Evolutionary conservation across 2,113 vertebrate genomes (phyloP).

Genomic region (Oenanthe melanoleuca): DNA sequence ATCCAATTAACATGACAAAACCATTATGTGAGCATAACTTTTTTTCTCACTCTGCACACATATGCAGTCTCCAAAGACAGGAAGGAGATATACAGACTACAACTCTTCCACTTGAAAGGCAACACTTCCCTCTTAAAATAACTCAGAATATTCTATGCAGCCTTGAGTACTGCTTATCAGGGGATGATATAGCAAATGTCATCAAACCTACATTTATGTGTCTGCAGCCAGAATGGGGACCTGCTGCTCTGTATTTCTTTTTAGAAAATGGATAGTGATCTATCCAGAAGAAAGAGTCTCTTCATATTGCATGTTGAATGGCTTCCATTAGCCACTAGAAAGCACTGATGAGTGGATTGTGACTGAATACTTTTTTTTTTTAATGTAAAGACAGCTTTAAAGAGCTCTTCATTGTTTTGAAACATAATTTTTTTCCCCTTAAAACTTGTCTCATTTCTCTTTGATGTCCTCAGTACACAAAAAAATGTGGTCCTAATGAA

Average conservation of each 20-base stretch:
- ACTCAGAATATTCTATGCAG: not conserved
- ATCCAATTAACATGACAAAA: not conserved
- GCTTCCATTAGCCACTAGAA: not conserved
- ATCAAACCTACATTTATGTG: not conserved
- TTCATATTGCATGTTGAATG: not conserved
- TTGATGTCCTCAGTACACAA: not conserved
- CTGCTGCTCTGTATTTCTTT: not conserved
- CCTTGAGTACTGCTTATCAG: not conserved
- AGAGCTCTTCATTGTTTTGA: not conserved
- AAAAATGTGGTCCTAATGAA: not conserved
- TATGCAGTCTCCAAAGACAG: not conserved
- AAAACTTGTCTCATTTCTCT: not conserved
- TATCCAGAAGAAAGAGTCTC: not conserved
- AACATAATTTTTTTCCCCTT: not conserved
- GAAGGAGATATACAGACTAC: not conserved
- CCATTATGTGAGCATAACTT: not conserved
- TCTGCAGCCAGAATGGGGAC: not conserved
- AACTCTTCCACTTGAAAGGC: not conserved
- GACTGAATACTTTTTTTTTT: not conserved
- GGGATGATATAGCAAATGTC: not conserved
- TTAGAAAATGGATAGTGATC: not conserved
- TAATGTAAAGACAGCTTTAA: not conserved
- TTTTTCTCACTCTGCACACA: not conserved
- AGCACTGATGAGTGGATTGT: not conserved
- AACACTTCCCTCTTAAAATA: not conserved